These are phyloP conservation scores for Platichthys flesus DNA, from an alignment of 2,113 vertebrate genomes.

Conservation along the genomic window DNA sequence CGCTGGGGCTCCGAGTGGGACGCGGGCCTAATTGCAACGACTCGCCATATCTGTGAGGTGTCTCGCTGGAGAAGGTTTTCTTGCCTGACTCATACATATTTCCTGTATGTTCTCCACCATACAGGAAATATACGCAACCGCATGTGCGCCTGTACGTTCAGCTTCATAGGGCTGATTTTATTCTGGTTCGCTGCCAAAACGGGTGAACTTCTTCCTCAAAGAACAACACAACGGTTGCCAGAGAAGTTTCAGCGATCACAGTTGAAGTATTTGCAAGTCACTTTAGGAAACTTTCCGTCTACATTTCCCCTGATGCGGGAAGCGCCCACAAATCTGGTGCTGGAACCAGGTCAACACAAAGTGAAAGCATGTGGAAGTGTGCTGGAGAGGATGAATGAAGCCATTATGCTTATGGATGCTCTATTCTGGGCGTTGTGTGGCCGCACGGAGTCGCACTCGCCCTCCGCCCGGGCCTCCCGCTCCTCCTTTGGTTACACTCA, in stretches of 20 bases:
- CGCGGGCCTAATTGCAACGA: conserved; percentile 48
- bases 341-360: conserved; percentile 33
- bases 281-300: conserved; percentile 39
- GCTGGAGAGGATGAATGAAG: conserved; percentile 51
- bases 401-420: conserved; percentile 55
- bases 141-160: conserved; percentile 12
- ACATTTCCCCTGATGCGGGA: conserved; percentile 26
- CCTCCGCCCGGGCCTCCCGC: conserved; percentile 22
- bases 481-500: conserved; percentile 54
- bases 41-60: conserved; percentile 35
- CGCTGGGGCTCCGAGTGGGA: conserved; percentile 15
- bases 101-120: conserved; percentile 11
- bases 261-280: conserved; percentile 45
- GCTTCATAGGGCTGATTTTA: conserved; percentile 26
- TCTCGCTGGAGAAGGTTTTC: conserved; percentile 22
- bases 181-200: conserved; percentile 39
- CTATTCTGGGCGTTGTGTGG: conserved; percentile 52
- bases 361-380: conserved; percentile 28
- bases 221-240: conserved; percentile 38
- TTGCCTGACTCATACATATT: conserved; percentile 43
- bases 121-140: conserved; percentile 26
- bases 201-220: conserved; percentile 31
- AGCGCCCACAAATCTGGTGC: conserved; percentile 7
- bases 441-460: conserved; percentile 42
- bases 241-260: conserved; percentile 36